A percentile compares a stretch with the other conserved stretches of the same genome.
Conservation (phyloP, 2,888 invertebrate genomes). For the Ferrisia virgata region DNA sequence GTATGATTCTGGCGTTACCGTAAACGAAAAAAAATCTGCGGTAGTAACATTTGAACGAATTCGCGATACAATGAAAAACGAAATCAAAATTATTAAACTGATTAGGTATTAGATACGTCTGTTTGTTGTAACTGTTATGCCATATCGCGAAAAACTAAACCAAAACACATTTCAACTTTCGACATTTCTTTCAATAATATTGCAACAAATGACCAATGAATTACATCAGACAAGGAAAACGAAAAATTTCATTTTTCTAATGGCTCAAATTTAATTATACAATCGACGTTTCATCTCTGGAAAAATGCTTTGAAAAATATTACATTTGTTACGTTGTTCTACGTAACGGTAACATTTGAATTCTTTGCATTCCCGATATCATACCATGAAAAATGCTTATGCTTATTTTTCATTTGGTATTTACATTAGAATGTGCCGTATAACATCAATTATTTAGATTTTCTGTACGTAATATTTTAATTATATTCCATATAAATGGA, state of each 20-base stretch:
- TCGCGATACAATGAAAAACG: neutral
- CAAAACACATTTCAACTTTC: neutral
- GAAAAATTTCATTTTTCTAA: conserved; percentile 6
- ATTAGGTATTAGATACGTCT: neutral
- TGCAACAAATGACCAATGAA: neutral
- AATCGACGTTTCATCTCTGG: neutral
- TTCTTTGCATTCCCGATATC: neutral
- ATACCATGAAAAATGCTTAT: neutral
- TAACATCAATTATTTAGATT: too few species aligned
- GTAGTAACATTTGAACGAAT: neutral
- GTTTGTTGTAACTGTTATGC: neutral
- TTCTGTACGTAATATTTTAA: too few species aligned
- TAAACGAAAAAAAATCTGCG: neutral
- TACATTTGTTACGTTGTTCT: neutral
- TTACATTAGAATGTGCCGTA: too few species aligned
- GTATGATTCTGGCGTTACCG: neutral
- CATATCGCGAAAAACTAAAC: neutral
- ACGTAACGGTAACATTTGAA: neutral
- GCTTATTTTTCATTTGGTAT: neutral
- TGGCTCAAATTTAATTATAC: neutral
- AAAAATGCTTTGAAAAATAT: neutral
- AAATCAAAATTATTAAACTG: neutral
- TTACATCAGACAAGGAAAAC: neutral
- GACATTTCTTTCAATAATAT: neutral
- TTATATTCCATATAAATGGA: too few species aligned